Evolutionary conservation across 2,797 vertebrate species (phyloP), one percentile per base, ranked within the genome.

Genomic region (Triplophysa bombifrons): DNA sequence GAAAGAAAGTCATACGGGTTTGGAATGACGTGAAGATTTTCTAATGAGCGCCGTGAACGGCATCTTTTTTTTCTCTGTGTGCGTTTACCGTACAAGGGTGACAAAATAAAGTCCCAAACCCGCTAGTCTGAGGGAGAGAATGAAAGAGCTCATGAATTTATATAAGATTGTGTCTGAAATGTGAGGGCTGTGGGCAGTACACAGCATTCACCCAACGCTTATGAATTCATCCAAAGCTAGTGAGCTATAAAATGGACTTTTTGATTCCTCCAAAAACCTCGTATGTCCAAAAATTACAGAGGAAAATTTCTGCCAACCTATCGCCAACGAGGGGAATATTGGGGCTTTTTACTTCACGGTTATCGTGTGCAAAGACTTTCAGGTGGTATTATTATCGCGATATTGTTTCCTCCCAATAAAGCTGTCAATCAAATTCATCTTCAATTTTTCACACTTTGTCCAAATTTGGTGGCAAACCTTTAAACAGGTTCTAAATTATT

Each of bases 241-340:
- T 91, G 92, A 91, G 88, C 90, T 92, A 89, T 92, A 90, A 93
- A 92, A 93, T 93, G 88, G 90, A 90, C 88, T 91, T 81, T 88
- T 83, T 72, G 84, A 91, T 92, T 87, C 84, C 86, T 84, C 84
- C 85, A 88, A 90, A 87, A 83, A 74, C 85, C 85, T 87, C 83
- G 79, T 91, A 87, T 88, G 76, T 91, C 85, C 80, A 84, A 89
- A 81, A 84, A 88, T 88, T 90, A 90, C 88, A 83, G 86, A 86
- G 81, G 87, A 72, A 64, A 38, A 64, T 69, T 34, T 50, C 25
- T 34, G 61, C 19, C 63, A 16, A 53, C 30, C 77, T 63, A 67
- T 46, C 19, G n/a, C 34, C 34, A 38, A 6, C 7, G 34, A 38
- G 34, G 34, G 34, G 6, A 48, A 48, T 48, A 38, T 38, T 38